Conservation (phyloP, 2,113 vertebrate species). For the Dicrurus megarhynchus region DNA sequence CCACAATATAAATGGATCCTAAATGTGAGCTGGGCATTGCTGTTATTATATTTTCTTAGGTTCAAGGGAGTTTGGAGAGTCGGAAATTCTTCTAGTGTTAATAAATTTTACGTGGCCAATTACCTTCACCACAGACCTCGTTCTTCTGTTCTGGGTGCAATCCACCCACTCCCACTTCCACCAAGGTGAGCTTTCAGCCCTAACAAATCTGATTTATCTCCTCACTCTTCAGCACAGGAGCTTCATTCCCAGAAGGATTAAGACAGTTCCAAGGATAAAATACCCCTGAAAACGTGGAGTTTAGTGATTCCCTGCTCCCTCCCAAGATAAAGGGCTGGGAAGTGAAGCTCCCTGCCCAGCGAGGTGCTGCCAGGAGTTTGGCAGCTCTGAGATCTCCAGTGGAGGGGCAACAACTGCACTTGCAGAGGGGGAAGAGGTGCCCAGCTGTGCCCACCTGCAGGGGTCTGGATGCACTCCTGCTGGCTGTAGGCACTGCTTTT, state of each 20-base stretch:
- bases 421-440: rapidly evolving
- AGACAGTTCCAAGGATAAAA: not conserved
- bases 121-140: not conserved
- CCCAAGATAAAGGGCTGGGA: not conserved
- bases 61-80: not conserved
- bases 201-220: not conserved
- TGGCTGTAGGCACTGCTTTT: slow-evolving; percentile 49
- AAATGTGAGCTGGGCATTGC: not conserved
- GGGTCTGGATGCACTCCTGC: slow-evolving; percentile 46
- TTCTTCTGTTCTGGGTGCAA: not conserved
- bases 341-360: not conserved
- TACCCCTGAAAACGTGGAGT: not conserved
- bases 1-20: not conserved
- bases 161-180: not conserved
- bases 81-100: not conserved
- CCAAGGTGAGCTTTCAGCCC: not conserved
- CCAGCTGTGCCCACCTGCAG: slow-evolving; percentile 14
- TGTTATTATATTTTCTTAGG: not conserved
- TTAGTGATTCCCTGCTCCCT: not conserved
- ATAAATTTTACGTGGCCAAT: not conserved
- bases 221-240: not conserved
- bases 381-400: not conserved
- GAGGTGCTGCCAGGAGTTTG: not conserved
- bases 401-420: rapidly evolving
- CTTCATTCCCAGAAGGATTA: not conserved